Evolutionary conservation across 92 coral and sea anemone species (phyloP).

Genomic region (Anthopleura xanthogrammica): DNA sequence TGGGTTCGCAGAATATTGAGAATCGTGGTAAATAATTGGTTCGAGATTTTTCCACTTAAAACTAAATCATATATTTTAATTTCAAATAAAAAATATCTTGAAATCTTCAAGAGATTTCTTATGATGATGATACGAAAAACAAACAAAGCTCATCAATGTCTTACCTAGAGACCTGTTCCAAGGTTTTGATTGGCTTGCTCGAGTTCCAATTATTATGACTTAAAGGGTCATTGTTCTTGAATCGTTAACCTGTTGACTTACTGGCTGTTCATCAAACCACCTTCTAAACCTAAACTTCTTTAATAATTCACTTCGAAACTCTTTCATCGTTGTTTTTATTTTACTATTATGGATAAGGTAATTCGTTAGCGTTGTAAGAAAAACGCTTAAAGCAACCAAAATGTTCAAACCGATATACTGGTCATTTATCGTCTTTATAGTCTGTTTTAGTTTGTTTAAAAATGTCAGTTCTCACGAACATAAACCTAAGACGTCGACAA

Average conservation of each 20-base stretch:
- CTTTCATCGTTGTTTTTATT: not conserved
- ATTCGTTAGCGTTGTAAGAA: not conserved
- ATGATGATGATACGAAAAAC: not conserved
- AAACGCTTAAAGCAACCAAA: not conserved
- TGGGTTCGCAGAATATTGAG: too few species aligned
- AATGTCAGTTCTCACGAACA: not conserved
- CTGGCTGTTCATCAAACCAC: not conserved
- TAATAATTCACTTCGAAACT: not conserved
- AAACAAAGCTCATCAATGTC: not conserved
- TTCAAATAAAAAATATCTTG: too few species aligned
- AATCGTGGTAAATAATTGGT: too few species aligned
- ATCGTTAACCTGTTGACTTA: conserved; percentile 3
- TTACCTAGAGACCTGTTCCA: not conserved
- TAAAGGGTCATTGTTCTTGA: conserved; percentile 7
- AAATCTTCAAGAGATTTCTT: too few species aligned
- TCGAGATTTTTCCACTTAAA: too few species aligned
- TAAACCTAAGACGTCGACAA: not conserved
- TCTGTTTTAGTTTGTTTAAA: conserved; percentile 2
- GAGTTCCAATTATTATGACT: not conserved
- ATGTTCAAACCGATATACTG: not conserved
- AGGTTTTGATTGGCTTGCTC: not conserved
- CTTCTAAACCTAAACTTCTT: not conserved
- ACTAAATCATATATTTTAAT: too few species aligned
- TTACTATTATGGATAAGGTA: conserved; percentile 10
- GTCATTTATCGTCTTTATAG: not conserved